Base-by-base conservation (phyloP, 1,140 invertebrate genomes). In the Babylonia areolata region DNA sequence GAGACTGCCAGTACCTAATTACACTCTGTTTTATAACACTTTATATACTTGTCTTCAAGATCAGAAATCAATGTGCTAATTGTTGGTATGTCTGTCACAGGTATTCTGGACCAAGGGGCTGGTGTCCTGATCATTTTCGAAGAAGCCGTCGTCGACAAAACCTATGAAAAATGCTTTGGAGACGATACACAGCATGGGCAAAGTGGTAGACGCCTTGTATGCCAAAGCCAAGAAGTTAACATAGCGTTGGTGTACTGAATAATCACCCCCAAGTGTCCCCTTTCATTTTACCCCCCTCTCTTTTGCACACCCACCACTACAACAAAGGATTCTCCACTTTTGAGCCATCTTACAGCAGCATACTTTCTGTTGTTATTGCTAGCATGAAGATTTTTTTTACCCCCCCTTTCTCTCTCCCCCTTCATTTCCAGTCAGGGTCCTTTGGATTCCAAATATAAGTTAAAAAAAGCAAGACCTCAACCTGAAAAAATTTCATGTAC, bases 161-260 rank as follows among this genome's bases (percentile, higher is more conserved):
- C 99, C 9, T 99, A 99, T 91, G 98, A 99, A 95, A n/a, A 97
- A 97, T 91, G 98, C 98, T 69, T 95, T 99, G 91, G 98, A 99
- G 93, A 99, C 98, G 35, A 98, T 99, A 94, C 98, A 99, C 91
- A 98, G 97, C 93, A 99, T 99, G 98, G 98, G 98, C 90, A 99
- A 99, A 96, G 99, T 99, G 90, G 98, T 99, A 80, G 99, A 99
- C 95, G 98, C 98, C 58, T 96, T 99, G 86, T 99, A 99, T 95
- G 97, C 98, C 95, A 99, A 99, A 96, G 98, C 98, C 89, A 99
- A 99, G 95, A 99, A 99, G 95, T 96, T 99, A 77, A 98, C 98
- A 95, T 99, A 98, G 81, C 85, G 71, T 80, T 35, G 23, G 39
- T 9, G 5, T 31, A 2, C 35, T 79, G 51, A 15, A 58, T 51